Base-by-base conservation (phyloP, 2,113 vertebrate species). In the Numenius arquata region DNA sequence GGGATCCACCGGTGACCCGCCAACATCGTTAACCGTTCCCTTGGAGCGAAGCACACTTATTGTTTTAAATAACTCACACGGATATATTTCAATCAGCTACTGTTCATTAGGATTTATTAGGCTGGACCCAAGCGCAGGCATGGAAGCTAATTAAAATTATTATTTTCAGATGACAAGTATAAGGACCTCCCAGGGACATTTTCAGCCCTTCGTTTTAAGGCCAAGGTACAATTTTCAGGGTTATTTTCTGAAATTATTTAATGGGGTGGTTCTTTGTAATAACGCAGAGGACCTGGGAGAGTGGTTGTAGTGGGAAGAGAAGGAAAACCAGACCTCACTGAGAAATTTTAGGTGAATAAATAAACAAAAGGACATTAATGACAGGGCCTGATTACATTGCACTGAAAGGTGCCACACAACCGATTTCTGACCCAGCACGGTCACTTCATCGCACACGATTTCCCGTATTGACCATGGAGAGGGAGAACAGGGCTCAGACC, bases 121-220 rank as follows among this genome's bases (percentile, higher is more conserved):
- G 56, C 30, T 85, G 71, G 74, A 70, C 83, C 55, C 59, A 70
- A 81, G 61, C 32, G 68, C 48, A 62, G 55, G 61, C 45, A 63
- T 26, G 19, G 34, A 70, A 82, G 26, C n/a, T 96, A 93, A 94
- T 79, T 61, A 52, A 55, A 82, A 78, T 78, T 78, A 70, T 82
- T 82, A 73, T 77, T 90, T 94, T 72, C 83, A 85, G 79, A 71
- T 88, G 75, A 76, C 55, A 88, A 36, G 38, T 12, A 12, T 26
- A 61, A 95, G 27, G 34, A 61, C 61, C n/a, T 88, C 45, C 40
- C 29, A 53, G 48, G 25, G 92, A 72, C 48, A 40, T 34, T 65
- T 88, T 23, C 67, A 75, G 16, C 71, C 62, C 41, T 80, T 75
- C 11, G 2, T 71, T 75, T 82, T 27, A 56, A 71, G 90, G 52